These are phyloP conservation scores for Sinopyrophorus schimmeli DNA, from an alignment of 2,888 invertebrate genomes.

Conservation along the genomic window DNA sequence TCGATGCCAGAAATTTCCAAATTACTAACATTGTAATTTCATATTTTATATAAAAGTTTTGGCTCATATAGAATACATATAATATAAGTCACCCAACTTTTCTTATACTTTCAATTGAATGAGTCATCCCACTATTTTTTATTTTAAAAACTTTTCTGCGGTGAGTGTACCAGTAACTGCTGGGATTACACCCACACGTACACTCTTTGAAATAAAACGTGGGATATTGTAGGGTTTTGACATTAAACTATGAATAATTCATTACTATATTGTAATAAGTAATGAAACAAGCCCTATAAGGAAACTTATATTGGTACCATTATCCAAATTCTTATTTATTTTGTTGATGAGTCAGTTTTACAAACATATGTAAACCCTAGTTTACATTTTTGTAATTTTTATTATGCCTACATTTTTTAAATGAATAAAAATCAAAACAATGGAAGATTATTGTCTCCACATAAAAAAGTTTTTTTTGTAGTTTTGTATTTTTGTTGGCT, in stretches of 20 bases:
- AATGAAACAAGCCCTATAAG: slow-evolving; percentile 30
- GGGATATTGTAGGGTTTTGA: slow-evolving; percentile 40
- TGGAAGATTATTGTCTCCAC: no score
- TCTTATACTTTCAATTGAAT: slow-evolving; percentile 20
- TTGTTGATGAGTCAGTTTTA: no score
- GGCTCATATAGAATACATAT: slow-evolving; percentile 1
- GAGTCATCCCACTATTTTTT: slow-evolving; percentile 31
- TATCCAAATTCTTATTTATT: no score
- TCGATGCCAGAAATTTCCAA: slow-evolving; percentile 15
- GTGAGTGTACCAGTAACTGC: slow-evolving; percentile 35
- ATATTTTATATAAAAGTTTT: not conserved
- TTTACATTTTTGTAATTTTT: no score
- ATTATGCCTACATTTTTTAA: no score
- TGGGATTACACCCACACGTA: slow-evolving; percentile 41
- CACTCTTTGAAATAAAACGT: slow-evolving; percentile 38
- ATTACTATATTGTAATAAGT: slow-evolving; percentile 27
- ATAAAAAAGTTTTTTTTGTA: no score
- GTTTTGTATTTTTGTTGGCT: no score
- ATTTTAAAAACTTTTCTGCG: slow-evolving; percentile 31
- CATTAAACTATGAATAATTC: slow-evolving; percentile 39
- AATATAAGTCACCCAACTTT: slow-evolving; percentile 5
- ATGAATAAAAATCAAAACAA: no score
- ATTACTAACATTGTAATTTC: slow-evolving; percentile 1
- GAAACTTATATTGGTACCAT: slow-evolving; percentile 32
- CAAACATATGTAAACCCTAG: no score